Base-by-base conservation (phyloP, 2,888 invertebrate species). In the Parasteatoda lunata region DNA sequence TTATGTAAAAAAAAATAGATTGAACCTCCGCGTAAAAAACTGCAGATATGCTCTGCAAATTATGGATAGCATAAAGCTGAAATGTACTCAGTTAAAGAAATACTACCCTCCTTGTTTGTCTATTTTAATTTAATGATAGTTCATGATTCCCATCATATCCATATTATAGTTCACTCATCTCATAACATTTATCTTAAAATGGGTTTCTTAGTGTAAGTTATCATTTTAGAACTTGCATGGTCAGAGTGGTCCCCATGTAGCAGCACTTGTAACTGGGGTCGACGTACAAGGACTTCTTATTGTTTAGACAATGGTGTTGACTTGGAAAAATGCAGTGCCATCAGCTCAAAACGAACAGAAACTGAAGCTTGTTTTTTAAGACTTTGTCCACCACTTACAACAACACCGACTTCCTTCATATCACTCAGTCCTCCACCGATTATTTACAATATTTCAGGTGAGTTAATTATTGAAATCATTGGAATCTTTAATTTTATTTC, bases 231-330 rank as follows among this genome's bases (percentile, higher is more conserved):
- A 47, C 69, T 86, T 3, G 86, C 81, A 0, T 88, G 87, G 87
- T 88, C 87, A 3, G 83, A 88, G 52, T 88, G 87, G 87, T 83
- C 82, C 6, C 80, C 87, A 13, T 88, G 87, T 59, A 88, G 87
- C 52, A 54, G 65, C 4, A 83, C 83, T 3, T 88, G 87, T 59
- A 83, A 78, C 75, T 88, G 87, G 87, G 87, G 87, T 7, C 73
- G 82, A 0, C 64, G 87, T 6, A 83, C 87, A 4, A n/a, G 87
- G 13, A 88, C 87, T 0, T 88, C 83, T 0, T 88, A 88, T 70
- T 88, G 87, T 47, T 45, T 76, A 7, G 83, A 83, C 70, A 88
- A 88, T 15, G 83, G 78, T 1, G n/a, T 75, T 8, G 73, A 83
- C 15, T 45, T 83, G 45, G 83, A 88, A 5, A 83, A 65, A 6